Base-by-base conservation (phyloP, 2,113 vertebrate species). In the Ctenomys sociabilis region DNA sequence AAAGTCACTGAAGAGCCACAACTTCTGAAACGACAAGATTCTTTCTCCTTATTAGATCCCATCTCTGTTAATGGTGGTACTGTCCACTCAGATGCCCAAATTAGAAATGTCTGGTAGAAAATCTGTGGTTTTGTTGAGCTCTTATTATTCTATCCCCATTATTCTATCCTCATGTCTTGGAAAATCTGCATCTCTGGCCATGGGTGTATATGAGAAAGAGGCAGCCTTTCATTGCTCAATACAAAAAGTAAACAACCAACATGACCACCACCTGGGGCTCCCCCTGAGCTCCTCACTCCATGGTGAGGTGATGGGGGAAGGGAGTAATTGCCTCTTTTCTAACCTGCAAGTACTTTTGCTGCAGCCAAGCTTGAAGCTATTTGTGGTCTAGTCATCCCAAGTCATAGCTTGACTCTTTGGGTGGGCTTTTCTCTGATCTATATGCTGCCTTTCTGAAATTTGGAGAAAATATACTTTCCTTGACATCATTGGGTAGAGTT, bases 51-150 rank as follows among this genome's bases (percentile, higher is more conserved):
- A 37, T 45, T 85, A 95, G 95, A 43, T n/a, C 14, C 35, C 11
- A 3, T 63, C 43, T 85, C 78, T 61, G 28, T 85, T 78, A 59
- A 66, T 0, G 4, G 32, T 64, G 52, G 32, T 40, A 49, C 32
- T 13, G 59, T 70, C 28, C n/a, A 80, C 28, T 75, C 66, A 59
- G 66, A 82, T 17, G 22, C 30, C 64, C 90, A 43, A 64, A 9
- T 26, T 77, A 78, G 57, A 95, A 88, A 77, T 0, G 16, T 59
- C 78, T n/a, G 35, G 19, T 59, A 78, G 83, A 94, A 88, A 72
- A 32, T 30, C 35, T 49, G 16, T 32, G 16, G 86, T 77, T 43
- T 66, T 37, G 28, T 75, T 28, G 37, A 45, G 54, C 66, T 49
- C 4, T n/a, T n/a, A n/a, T n/a, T 37, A 12, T 1, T 30, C 21